These are phyloP conservation scores for Carassius gibelio DNA, from an alignment of 2,113 vertebrate genomes.

Conservation along the genomic window DNA sequence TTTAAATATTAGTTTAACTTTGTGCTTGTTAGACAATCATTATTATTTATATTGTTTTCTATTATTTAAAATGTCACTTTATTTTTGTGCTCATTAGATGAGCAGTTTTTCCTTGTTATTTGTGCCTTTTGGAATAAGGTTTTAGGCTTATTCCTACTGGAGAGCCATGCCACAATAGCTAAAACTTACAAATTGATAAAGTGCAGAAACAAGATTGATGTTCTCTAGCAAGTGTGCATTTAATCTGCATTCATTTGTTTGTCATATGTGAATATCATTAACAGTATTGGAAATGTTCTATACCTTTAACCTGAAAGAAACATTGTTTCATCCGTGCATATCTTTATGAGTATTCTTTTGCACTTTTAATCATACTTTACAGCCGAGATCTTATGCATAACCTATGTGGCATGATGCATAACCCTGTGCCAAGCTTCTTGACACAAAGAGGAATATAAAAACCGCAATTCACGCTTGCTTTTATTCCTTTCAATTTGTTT, in stretches of 20 bases:
- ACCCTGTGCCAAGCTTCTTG: conserved; percentile 66
- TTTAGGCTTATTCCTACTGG: not conserved
- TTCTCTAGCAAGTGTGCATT: not conserved
- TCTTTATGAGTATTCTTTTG: not conserved
- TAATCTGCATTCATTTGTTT: not conserved
- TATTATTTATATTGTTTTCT: not conserved
- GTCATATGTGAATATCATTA: not conserved
- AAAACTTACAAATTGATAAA: not conserved
- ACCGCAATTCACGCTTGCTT: conserved; percentile 70
- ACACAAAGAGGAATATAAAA: conserved; percentile 73
- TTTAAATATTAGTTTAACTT: no score
- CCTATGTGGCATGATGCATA: conserved; percentile 71
- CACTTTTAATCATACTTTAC: conserved; percentile 56
- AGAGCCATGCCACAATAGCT: not conserved
- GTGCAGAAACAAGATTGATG: conserved; percentile 2
- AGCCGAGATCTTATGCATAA: conserved; percentile 50
- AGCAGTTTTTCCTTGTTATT: not conserved
- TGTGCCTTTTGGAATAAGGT: not conserved
- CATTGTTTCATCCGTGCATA: not conserved
- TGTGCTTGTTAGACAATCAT: not conserved
- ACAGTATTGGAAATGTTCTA: not conserved
- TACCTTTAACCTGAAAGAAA: not conserved
- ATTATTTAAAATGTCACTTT: not conserved
- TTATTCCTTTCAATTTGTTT: conserved; percentile 80
- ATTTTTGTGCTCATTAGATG: not conserved